Base-by-base conservation (phyloP, 2,797 vertebrate species). In the Gorsachius magnificus region DNA sequence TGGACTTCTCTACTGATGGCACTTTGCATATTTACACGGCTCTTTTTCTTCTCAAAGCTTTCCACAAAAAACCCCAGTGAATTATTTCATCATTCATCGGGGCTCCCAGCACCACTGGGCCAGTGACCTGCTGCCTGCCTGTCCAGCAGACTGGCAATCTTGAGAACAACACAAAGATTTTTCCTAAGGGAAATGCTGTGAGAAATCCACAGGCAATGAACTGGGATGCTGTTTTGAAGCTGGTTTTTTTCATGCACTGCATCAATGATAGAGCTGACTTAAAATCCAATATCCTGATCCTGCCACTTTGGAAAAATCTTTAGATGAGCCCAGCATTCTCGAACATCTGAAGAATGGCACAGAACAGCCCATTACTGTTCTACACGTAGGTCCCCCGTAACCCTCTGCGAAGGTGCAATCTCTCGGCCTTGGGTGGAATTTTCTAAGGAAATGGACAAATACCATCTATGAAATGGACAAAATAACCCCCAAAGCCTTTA, bases 341-440 rank as follows among this genome's bases (percentile, higher is more conserved):
- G 53, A 75, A 57, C 28, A 68, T 48, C 56, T 58, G 45, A 75
- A 60, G 74, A 88, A 87, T 5, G 20, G 66, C 64, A 58, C 46
- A 64, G 70, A 70, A 43, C 24, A 96, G 36, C 60, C 46, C 58
- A 45, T 56, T 80, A 84, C 79, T 45, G 11, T n/a, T 60, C 54
- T 16, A 85, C 31, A 53, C 2, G 3, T 36, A 28, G 82, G 78
- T 11, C 35, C 61, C 48, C 43, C 0, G 0, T 8, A 45, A 36
- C 10, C 22, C 72, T 80, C 76, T 72, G 87, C 33, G 1, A 90
- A 96, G 89, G 87, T 86, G 85, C 85, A 29, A 81, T 43, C 57
- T 85, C 90, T 93, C 93, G 93, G 91, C 94, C 96, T 96, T 93
- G 95, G 88, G 91, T 94, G 87, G 95, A 88, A 94, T 89, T 84